Base-by-base conservation (phyloP, 2,113 vertebrate species). In the Anoura caudifer region DNA sequence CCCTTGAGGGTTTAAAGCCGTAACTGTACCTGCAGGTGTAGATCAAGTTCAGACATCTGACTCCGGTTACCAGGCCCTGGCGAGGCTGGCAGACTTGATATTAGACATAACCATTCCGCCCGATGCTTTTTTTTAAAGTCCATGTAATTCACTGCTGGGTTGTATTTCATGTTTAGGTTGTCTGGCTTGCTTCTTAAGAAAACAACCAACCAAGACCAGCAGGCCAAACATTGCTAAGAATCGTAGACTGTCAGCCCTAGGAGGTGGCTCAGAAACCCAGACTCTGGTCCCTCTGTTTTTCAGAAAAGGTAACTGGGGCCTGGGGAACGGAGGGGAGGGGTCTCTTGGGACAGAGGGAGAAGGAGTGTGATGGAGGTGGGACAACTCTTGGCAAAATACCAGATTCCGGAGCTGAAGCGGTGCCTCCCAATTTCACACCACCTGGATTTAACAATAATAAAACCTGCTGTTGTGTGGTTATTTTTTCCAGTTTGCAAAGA, bases 1-100 rank as follows among this genome's bases (percentile, higher is more conserved):
- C 15, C 9, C 72, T 26, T 14, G 75, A 63, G 22, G 90, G 45
- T 76, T 61, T 76, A 36, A 54, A 76, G 72, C 67, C 2, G 0
- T 41, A 41, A 63, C 97, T 31, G 24, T 93, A 95, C 70, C 97
- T 87, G 36, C 47, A 84, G 96, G 96, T 97, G 83, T n/a, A 10
- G 19, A 13, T 77, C 92, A 59, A 0, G 77, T 83, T 5, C 41
- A 91, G 88, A 67, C 59, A 9, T 14, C 75, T 86, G 95, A 98
- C 50, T 63, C 95, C 1, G 0, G 47, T 20, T 81, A 36, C 85
- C 52, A 31, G 72, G 89, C 52, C 84, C 82, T 20, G 82, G 88
- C 89, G 19, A 20, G 85, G 97, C 92, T 2, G 31, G 54, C 87
- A 50, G 67, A 15, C 72, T 56, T 20, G 20, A 52, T 43, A 45